Conservation (phyloP, 2,797 vertebrate genomes). For the Petrocephalus sullivani region DNA sequence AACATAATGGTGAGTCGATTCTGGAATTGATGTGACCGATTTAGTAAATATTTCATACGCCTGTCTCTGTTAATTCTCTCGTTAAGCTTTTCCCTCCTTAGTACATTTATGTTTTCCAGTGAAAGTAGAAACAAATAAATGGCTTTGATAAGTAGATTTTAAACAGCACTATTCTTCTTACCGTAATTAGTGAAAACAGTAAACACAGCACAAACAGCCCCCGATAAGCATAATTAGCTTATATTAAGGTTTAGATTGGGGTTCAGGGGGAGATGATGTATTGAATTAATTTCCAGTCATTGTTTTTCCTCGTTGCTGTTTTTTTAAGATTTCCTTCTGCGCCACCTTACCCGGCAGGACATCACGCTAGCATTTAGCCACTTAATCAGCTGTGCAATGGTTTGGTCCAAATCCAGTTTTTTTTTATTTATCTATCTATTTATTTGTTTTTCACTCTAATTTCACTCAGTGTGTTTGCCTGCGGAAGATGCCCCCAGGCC, state of each 20-base stretch:
- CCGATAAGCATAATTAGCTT: background rate
- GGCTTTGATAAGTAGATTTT: conserved; percentile 25
- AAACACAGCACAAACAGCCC: background rate
- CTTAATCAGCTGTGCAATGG: conserved; percentile 33
- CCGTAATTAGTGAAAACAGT: conserved; percentile 19
- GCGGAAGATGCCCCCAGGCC: conserved; percentile 21
- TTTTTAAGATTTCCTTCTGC: conserved; percentile 23
- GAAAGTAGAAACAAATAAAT: background rate
- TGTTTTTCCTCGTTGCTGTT: conserved; percentile 31
- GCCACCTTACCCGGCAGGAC: conserved; percentile 26
- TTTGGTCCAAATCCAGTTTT: conserved; percentile 27
- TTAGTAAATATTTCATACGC: conserved; percentile 9
- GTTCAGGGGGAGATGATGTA: conserved; percentile 29
- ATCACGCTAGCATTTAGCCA: conserved; percentile 36
- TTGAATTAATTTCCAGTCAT: conserved; percentile 42
- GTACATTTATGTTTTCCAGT: conserved; percentile 1
- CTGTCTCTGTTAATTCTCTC: background rate
- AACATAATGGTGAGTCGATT: background rate
- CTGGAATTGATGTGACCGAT: background rate
- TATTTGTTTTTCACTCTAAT: conserved; percentile 31
- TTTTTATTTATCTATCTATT: conserved; percentile 39
- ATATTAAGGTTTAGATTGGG: background rate
- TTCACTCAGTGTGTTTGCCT: conserved; percentile 30
- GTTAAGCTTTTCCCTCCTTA: background rate
- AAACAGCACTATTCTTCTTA: conserved; percentile 25